Percentiles rank a stretch among this genome's conserved stretches.
These are phyloP conservation scores for Laspeyria flexula DNA, from an alignment of 2,888 invertebrate species.

Conservation along the genomic window DNA sequence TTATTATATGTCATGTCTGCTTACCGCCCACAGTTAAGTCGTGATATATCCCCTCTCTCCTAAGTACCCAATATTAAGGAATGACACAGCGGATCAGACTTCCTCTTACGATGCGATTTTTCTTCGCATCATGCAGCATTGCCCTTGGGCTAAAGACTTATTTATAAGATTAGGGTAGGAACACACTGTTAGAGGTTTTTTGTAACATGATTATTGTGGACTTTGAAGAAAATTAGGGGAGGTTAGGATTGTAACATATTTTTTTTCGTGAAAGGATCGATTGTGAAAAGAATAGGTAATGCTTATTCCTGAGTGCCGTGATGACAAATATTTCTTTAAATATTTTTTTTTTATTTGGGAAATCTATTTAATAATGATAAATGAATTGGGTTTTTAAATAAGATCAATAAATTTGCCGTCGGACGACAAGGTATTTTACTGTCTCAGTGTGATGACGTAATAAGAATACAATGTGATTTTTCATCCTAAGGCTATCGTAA, in stretches of 20 bases:
- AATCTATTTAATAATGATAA: no score
- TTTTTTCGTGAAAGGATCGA: not conserved
- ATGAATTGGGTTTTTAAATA: no score
- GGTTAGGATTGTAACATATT: not conserved
- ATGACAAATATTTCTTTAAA: no score
- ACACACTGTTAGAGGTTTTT: slow-evolving; percentile 18
- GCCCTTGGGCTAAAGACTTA: slow-evolving; percentile 26
- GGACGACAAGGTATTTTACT: no score
- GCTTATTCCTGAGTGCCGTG: no score
- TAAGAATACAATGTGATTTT: no score
- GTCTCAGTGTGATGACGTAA: no score
- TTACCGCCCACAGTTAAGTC: slow-evolving; percentile 10
- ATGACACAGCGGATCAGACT: slow-evolving; percentile 36
- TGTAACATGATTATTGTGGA: slow-evolving; percentile 13
- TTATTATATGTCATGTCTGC: not conserved
- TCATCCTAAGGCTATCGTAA: no score
- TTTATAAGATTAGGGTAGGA: slow-evolving; percentile 31
- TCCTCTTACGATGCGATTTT: slow-evolving; percentile 38
- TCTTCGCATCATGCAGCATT: slow-evolving; percentile 15
- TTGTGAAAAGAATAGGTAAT: no score
- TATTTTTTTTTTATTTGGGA: no score
- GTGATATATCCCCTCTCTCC: slow-evolving; percentile 19
- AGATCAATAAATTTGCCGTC: no score
- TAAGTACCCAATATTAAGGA: slow-evolving; percentile 49
- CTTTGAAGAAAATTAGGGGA: slow-evolving; percentile 5